phyloP scores from a whole-genome alignment of 30 jellyfish, hydroid and myxozoan species.

The Pelagia noctiluca region DNA sequence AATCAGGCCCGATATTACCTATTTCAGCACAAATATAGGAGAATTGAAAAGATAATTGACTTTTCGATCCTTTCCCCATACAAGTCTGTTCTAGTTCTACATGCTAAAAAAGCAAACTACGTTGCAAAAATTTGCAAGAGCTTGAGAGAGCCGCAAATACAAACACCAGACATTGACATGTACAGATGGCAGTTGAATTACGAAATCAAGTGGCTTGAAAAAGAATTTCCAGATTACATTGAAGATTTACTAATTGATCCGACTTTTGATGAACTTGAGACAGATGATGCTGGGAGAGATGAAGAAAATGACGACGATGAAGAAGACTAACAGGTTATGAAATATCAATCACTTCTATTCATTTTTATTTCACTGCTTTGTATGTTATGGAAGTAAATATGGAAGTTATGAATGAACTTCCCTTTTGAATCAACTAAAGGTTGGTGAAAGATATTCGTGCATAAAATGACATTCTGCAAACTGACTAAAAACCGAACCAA shows the following conservation, averaged over 20 bases:
- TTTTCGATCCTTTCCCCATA: slow-evolving; percentile 18
- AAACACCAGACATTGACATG: slow-evolving; percentile 25
- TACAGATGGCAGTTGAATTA: not conserved
- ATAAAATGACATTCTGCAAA: too few species aligned
- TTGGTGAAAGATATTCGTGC: too few species aligned
- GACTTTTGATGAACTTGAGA: not conserved
- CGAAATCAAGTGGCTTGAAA: not conserved
- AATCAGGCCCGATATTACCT: slow-evolving; percentile 6
- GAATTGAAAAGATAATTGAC: not conserved
- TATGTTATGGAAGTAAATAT: too few species aligned
- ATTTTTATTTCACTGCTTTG: too few species aligned
- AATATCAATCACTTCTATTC: not conserved
- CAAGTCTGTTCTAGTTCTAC: not conserved
- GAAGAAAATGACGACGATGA: not conserved
- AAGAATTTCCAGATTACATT: slow-evolving; percentile 15
- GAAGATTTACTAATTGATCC: slow-evolving; percentile 17
- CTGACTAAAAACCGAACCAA: too few species aligned
- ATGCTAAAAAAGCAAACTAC: slow-evolving; percentile 33
- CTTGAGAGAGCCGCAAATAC: slow-evolving; percentile 3
- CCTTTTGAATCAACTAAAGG: too few species aligned
- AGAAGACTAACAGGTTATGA: not conserved
- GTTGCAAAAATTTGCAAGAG: slow-evolving; percentile 26
- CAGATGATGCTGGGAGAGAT: not conserved
- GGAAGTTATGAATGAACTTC: too few species aligned
- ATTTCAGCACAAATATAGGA: not conserved